These are phyloP conservation scores for Embiotoca jacksoni DNA, from an alignment of 2,113 vertebrate genomes.

Conservation along the genomic window DNA sequence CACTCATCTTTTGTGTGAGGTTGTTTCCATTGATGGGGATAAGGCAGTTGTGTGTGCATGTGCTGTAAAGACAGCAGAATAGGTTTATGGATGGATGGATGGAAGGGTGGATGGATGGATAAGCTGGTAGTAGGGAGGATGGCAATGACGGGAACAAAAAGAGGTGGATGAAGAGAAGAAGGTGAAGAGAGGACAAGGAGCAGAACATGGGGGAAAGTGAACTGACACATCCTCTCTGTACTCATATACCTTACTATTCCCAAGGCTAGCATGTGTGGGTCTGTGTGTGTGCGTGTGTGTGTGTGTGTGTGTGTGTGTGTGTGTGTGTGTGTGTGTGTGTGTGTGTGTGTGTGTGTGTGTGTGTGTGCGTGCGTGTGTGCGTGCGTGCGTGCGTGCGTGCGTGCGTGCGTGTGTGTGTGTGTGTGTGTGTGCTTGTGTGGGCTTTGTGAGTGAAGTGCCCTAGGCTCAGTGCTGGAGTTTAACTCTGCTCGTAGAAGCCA, in stretches of 20 bases:
- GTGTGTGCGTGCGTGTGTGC: constrained; percentile 30
- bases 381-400: constrained; percentile 14
- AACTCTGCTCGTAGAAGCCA: constrained; percentile 56
- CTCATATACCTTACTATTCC: constrained; percentile 51
- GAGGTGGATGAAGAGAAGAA: neutral
- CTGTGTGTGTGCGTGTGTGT: constrained; percentile 11
- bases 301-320: neutral
- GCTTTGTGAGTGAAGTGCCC: constrained; percentile 41
- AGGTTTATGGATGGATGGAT: too few species aligned
- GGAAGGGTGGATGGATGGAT: too few species aligned
- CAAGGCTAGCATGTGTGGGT: constrained; percentile 38
- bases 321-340: constrained; percentile 45
- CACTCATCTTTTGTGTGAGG: constrained; percentile 41
- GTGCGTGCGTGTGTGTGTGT: constrained; percentile 6
- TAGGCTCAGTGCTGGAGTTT: constrained; percentile 60
- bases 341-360: constrained; percentile 15
- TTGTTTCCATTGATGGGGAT: constrained; percentile 7
- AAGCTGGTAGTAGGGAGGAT: neutral
- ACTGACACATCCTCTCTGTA: constrained; percentile 41
- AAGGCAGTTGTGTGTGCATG: neutral
- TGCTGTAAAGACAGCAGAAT: neutral
- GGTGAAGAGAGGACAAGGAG: constrained; percentile 18
- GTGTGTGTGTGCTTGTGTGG: constrained; percentile 1
- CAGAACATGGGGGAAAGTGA: constrained; percentile 28
- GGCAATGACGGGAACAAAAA: neutral